Evolutionary conservation across 2,113 vertebrate genomes (phyloP).

Genomic region (Apteryx mantelli): DNA sequence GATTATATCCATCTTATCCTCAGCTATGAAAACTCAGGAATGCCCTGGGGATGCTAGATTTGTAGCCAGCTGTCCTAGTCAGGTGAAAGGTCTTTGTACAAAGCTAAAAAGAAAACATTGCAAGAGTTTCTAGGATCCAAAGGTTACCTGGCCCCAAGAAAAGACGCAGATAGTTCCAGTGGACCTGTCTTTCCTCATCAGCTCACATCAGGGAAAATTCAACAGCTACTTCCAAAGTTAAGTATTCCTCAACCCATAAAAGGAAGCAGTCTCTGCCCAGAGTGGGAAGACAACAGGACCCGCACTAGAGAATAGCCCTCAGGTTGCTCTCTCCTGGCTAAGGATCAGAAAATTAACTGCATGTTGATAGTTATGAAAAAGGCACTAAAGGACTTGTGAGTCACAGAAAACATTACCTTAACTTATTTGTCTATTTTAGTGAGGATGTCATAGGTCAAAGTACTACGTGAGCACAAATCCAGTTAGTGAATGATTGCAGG

Average conservation of each 20-base stretch:
- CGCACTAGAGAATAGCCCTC: neutral
- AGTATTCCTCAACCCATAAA: neutral
- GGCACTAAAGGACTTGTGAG: neutral
- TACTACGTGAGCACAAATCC: constrained; percentile 32
- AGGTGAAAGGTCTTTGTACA: constrained; percentile 62
- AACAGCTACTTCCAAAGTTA: constrained; percentile 13
- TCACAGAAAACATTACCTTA: constrained; percentile 15
- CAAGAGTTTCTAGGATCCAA: constrained; percentile 36
- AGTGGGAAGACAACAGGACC: neutral
- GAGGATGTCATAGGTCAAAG: constrained; percentile 60
- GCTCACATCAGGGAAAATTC: neutral
- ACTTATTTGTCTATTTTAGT: constrained; percentile 47
- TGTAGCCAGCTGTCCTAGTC: constrained; percentile 8
- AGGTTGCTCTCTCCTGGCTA: neutral
- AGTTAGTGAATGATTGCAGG: constrained; percentile 57
- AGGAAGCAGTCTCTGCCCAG: neutral
- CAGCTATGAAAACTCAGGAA: constrained; percentile 43
- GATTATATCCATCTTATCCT: constrained; percentile 38
- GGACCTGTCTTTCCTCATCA: constrained; percentile 35
- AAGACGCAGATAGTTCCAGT: constrained; percentile 39
- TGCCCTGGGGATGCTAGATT: constrained; percentile 42
- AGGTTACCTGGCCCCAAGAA: constrained; percentile 30
- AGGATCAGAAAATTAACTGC: neutral
- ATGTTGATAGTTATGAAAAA: neutral
- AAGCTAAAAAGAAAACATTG: constrained; percentile 65